Evolutionary conservation across 2,888 invertebrate genomes (phyloP).

Genomic region (Acronicta psi): DNA sequence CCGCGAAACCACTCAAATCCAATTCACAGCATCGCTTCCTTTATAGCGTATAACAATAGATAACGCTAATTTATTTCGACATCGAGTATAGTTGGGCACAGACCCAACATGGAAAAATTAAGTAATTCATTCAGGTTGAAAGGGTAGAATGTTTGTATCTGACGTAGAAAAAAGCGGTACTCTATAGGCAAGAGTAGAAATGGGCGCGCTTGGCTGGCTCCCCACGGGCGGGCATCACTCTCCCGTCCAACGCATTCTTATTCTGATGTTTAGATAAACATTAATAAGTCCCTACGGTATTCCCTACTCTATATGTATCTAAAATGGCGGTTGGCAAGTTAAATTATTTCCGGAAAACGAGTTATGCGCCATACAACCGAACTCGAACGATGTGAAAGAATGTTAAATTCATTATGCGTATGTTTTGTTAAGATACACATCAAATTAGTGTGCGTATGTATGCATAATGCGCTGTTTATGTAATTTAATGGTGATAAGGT

Average conservation of each 20-base stretch:
- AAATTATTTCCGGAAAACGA: constrained; percentile 85
- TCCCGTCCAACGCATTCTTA: constrained; percentile 78
- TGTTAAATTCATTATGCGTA: constrained; percentile 78
- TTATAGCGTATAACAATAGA: constrained; percentile 69
- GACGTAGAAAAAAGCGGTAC: constrained; percentile 82
- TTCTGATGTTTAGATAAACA: constrained; percentile 87
- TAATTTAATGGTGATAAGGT: constrained; percentile 60
- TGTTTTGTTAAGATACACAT: constrained; percentile 76
- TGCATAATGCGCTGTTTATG: constrained; percentile 69
- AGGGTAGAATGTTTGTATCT: constrained; percentile 84
- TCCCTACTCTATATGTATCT: constrained; percentile 72
- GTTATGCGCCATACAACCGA: constrained; percentile 67
- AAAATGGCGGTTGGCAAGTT: constrained; percentile 77
- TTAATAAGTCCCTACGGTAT: constrained; percentile 76
- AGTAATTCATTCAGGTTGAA: constrained; percentile 86
- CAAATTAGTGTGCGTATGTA: constrained; percentile 70
- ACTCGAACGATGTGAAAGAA: constrained; percentile 76
- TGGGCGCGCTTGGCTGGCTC: constrained; percentile 80
- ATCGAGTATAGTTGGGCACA: constrained; percentile 75
- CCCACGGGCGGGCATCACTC: constrained; percentile 72
- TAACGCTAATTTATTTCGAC: constrained; percentile 84
- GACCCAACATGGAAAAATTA: constrained; percentile 83
- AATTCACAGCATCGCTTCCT: constrained; percentile 70
- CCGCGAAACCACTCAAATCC: constrained; percentile 72
- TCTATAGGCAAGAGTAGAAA: constrained; percentile 75